These are phyloP conservation scores for Eupithecia dodoneata DNA, from an alignment of 2,888 invertebrate genomes.

Conservation along the genomic window DNA sequence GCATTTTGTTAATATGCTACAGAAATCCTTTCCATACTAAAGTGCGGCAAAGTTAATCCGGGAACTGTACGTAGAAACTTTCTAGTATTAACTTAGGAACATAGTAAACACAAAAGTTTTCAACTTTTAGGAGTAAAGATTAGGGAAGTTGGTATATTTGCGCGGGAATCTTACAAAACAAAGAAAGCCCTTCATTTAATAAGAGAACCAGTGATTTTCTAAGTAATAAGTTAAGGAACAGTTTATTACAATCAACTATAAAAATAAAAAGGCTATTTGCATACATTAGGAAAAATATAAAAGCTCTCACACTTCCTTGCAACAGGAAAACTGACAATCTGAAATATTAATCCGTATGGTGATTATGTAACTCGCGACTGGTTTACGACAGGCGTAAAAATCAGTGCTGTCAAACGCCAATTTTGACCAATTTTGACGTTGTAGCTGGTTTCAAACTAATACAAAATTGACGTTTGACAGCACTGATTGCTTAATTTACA, in stretches of 20 bases:
- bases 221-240: neutral
- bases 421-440: no score
- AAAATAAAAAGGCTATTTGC: neutral
- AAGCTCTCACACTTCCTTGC: neutral
- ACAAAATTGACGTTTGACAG: no score
- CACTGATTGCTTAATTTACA: no score
- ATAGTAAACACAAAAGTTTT: constrained; percentile 43
- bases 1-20: neutral
- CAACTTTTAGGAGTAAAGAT: constrained; percentile 44
- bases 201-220: neutral
- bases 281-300: neutral
- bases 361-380: no score
- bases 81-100: constrained; percentile 47
- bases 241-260: neutral
- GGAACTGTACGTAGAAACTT: constrained; percentile 36
- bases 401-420: no score
- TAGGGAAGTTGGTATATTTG: constrained; percentile 44
- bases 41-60: constrained; percentile 22
- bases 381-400: no score
- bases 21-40: neutral
- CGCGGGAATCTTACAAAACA: constrained; percentile 41
- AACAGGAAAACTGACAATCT: neutral
- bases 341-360: neutral
- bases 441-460: no score
- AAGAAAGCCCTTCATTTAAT: constrained; percentile 21